Evolutionary conservation across 2,113 vertebrate genomes (phyloP).

Genomic region (Gopherus evgoodei): DNA sequence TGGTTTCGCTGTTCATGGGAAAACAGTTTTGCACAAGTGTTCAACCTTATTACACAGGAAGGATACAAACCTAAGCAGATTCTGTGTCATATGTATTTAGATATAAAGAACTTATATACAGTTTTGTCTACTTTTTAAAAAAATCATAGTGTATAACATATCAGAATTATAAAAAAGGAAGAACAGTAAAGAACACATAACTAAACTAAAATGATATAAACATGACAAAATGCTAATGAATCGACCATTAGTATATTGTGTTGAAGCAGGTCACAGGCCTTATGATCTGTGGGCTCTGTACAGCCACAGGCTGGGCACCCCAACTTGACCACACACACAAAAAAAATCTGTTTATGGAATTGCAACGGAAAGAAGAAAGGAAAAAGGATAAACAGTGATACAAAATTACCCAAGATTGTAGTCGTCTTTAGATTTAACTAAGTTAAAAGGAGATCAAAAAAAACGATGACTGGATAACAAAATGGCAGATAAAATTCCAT

Average conservation of each 20-base stretch:
- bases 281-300: background rate
- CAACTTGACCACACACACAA: background rate
- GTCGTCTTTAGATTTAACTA: too few species aligned
- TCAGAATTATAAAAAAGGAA: background rate
- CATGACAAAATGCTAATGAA: background rate
- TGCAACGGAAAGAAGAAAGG: background rate
- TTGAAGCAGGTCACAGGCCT: background rate
- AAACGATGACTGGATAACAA: background rate
- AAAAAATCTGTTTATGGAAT: background rate
- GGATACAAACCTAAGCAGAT: too few species aligned
- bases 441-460: background rate
- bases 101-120: too few species aligned
- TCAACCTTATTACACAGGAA: too few species aligned
- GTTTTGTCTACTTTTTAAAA: background rate
- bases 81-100: too few species aligned
- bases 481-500: background rate
- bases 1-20: constrained; percentile 16
- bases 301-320: background rate
- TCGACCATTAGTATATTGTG: background rate
- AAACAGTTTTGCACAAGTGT: background rate
- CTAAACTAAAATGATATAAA: background rate
- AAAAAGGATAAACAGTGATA: background rate
- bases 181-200: background rate
- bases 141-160: background rate
- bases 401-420: background rate